Evolutionary conservation across 2,113 vertebrate species (phyloP).

Genomic region (Panurus biarmicus): DNA sequence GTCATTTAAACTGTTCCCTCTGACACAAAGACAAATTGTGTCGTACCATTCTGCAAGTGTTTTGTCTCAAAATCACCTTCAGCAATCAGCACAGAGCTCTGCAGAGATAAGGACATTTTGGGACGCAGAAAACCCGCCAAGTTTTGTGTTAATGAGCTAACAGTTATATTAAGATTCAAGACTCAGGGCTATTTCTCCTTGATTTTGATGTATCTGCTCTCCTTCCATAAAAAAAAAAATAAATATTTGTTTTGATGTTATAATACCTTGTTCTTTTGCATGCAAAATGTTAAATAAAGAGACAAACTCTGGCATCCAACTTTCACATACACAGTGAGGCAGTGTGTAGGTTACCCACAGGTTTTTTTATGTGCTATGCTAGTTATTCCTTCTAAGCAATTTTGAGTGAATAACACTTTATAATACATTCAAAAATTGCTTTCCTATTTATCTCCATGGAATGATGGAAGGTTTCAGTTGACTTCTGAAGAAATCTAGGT

Average conservation of each 20-base stretch:
- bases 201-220: not conserved
- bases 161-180: constrained; percentile 42
- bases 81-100: constrained; percentile 53
- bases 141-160: constrained; percentile 53
- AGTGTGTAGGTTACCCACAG: not conserved
- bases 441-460: constrained; percentile 7
- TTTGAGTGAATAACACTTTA: not conserved
- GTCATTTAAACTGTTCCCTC: constrained; percentile 78
- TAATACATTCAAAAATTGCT: constrained; percentile 24
- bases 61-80: constrained; percentile 68
- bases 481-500: constrained; percentile 11
- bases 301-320: not conserved
- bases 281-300: not conserved
- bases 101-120: constrained; percentile 62
- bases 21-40: constrained; percentile 92
- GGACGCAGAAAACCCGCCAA: not conserved
- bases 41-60: not conserved
- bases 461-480: constrained; percentile 14
- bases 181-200: constrained; percentile 40
- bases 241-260: not conserved
- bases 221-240: not conserved
- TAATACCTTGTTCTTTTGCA: not conserved
- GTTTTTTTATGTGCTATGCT: not conserved
- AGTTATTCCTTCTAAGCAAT: not conserved
- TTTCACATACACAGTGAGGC: not conserved